These are phyloP conservation scores for Aphidius gifuensis DNA, from an alignment of 1,140 invertebrate genomes.

Conservation along the genomic window DNA sequence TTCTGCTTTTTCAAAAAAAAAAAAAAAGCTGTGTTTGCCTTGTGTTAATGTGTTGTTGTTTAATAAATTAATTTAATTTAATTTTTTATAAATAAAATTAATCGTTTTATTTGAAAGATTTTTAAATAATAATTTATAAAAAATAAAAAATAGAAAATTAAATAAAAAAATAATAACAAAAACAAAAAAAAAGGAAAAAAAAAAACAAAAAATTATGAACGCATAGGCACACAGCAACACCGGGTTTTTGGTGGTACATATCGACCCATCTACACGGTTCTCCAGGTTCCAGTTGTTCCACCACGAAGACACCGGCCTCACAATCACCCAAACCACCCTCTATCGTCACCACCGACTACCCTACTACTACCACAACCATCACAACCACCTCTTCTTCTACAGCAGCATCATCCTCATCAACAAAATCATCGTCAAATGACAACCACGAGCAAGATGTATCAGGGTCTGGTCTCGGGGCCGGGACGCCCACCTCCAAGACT, in stretches of 20 bases:
- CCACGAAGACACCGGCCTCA: slow-evolving; percentile 49
- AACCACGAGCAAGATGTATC: slow-evolving; percentile 33
- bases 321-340: slow-evolving; percentile 40
- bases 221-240: slow-evolving; percentile 50
- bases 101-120: too few species aligned
- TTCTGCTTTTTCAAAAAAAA: too few species aligned
- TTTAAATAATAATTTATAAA: background rate
- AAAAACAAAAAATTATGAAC: slow-evolving; percentile 36
- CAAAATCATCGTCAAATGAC: slow-evolving; percentile 30
- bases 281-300: slow-evolving; percentile 44
- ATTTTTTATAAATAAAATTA: too few species aligned
- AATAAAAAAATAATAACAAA: slow-evolving; percentile 20
- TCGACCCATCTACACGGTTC: slow-evolving; percentile 50
- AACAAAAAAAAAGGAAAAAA: background rate
- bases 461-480: slow-evolving; percentile 41
- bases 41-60: too few species aligned
- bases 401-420: slow-evolving; percentile 34
- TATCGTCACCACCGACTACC: slow-evolving; percentile 30
- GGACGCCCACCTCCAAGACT: slow-evolving; percentile 47
- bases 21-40: too few species aligned
- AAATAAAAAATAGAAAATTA: slow-evolving; percentile 24
- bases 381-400: slow-evolving; percentile 32
- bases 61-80: too few species aligned
- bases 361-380: slow-evolving; percentile 30
- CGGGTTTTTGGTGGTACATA: slow-evolving; percentile 55